phyloP scores from a whole-genome alignment of 2,888 invertebrate species.

The Cyclophora albipunctata region DNA sequence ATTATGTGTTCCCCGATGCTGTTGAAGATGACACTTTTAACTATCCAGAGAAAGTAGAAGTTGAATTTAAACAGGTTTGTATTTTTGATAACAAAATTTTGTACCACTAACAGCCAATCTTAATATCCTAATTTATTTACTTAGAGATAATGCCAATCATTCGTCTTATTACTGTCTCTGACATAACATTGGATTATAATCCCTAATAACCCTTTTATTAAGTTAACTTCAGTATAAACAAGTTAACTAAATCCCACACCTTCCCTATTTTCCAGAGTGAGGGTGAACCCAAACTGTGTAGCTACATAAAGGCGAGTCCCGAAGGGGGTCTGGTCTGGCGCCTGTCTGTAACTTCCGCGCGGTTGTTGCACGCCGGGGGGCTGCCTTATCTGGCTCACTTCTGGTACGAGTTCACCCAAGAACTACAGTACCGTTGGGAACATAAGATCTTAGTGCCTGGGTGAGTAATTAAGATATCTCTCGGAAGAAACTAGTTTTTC shows the following conservation, averaged over 20 bases:
- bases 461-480: conserved; percentile 75
- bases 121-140: too few relatives aligned
- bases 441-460: conserved; percentile 85
- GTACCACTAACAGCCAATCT: too few relatives aligned
- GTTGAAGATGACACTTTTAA: conserved; percentile 76
- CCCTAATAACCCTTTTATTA: too few relatives aligned
- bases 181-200: too few relatives aligned
- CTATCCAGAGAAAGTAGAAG: conserved; percentile 65
- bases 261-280: conserved; percentile 51
- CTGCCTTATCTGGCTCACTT: conserved; percentile 89
- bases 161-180: too few relatives aligned
- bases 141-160: too few relatives aligned
- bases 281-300: conserved; percentile 51
- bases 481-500: too few relatives aligned
- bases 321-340: conserved; percentile 88
- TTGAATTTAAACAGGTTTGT: conserved; percentile 61
- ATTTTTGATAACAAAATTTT: background rate
- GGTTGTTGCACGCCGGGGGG: conserved; percentile 83
- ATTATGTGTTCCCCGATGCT: conserved; percentile 92
- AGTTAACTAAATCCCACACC: too few relatives aligned
- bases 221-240: too few relatives aligned
- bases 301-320: conserved; percentile 85
- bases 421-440: conserved; percentile 93
- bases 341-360: conserved; percentile 83
- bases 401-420: conserved; percentile 95